A percentile compares a stretch with the other conserved stretches of the same genome.
phyloP scores from a whole-genome alignment of 1,140 invertebrate species.

The Oscheius sp. region DNA sequence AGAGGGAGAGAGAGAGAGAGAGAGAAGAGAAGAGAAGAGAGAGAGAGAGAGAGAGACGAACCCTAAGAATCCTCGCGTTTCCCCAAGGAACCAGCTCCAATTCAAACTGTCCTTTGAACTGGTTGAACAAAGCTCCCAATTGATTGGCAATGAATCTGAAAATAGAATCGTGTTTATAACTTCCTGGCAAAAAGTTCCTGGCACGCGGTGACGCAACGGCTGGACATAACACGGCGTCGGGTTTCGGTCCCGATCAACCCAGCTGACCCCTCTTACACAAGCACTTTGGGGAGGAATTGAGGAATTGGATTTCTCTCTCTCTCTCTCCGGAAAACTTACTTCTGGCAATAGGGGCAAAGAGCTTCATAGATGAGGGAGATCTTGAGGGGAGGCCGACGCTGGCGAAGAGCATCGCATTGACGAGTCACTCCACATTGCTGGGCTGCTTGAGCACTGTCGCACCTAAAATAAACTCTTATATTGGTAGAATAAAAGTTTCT shows the following conservation, averaged over 20 bases:
- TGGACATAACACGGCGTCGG: too few species aligned
- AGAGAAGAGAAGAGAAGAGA: not conserved
- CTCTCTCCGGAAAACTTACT: slow-evolving; percentile 14
- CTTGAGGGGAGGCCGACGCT: slow-evolving; percentile 45
- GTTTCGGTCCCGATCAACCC: too few species aligned
- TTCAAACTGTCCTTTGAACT: slow-evolving; percentile 49
- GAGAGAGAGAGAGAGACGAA: slow-evolving; percentile 11
- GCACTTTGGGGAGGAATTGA: too few species aligned
- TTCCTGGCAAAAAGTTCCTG: too few species aligned
- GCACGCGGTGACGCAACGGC: too few species aligned
- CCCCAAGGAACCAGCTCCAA: slow-evolving; percentile 58
- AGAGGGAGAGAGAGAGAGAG: not conserved
- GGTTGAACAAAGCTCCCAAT: slow-evolving; percentile 49
- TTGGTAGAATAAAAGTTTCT: not conserved
- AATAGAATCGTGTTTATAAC: too few species aligned
- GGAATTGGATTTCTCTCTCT: not conserved
- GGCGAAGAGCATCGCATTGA: slow-evolving; percentile 53
- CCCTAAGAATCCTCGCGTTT: slow-evolving; percentile 51
- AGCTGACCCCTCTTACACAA: too few species aligned
- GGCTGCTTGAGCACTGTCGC: slow-evolving; percentile 53
- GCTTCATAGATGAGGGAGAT: slow-evolving; percentile 59
- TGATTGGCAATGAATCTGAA: slow-evolving; percentile 56
- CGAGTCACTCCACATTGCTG: slow-evolving; percentile 51
- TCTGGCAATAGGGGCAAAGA: slow-evolving; percentile 59
- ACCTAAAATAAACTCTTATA: slow-evolving; percentile 38